phyloP scores from a whole-genome alignment of 2,888 invertebrate species.

The Acanthosepion pharaonis region DNA sequence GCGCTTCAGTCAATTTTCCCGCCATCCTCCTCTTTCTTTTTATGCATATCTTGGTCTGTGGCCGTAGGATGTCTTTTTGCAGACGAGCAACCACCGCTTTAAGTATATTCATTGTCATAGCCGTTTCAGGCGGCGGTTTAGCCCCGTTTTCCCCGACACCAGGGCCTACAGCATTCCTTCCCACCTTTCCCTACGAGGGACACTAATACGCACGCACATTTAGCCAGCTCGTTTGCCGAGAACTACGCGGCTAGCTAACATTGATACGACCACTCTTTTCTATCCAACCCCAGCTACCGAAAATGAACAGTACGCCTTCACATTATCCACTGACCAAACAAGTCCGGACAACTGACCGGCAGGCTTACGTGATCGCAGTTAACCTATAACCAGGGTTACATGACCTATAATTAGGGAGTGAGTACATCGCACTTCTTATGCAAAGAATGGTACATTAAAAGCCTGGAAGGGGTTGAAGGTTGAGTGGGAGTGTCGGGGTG shows the following conservation, averaged over 20 bases:
- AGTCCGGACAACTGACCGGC: conserved; percentile 2
- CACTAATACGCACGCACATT: neutral
- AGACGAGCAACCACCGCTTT: neutral
- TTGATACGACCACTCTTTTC: neutral
- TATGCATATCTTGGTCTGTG: conserved; percentile 2
- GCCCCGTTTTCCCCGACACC: neutral
- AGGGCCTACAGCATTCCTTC: neutral
- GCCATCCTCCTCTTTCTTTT: neutral
- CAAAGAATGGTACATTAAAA: conserved; percentile 33
- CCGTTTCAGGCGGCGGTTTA: neutral
- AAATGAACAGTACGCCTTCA: neutral
- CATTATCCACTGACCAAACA: conserved; percentile 33
- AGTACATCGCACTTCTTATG: neutral
- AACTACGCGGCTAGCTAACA: neutral
- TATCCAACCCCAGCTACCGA: neutral
- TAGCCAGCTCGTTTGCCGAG: conserved; percentile 3
- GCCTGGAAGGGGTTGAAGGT: conserved; percentile 2
- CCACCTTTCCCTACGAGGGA: neutral
- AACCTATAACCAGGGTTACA: neutral
- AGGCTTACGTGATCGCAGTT: conserved; percentile 33
- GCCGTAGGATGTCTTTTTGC: conserved; percentile 33
- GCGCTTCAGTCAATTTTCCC: neutral
- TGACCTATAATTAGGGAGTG: neutral
- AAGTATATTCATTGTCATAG: conserved; percentile 16
- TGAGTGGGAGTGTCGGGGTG: neutral